Conservation (phyloP, 2,113 vertebrate genomes). For the Tyto alba region DNA sequence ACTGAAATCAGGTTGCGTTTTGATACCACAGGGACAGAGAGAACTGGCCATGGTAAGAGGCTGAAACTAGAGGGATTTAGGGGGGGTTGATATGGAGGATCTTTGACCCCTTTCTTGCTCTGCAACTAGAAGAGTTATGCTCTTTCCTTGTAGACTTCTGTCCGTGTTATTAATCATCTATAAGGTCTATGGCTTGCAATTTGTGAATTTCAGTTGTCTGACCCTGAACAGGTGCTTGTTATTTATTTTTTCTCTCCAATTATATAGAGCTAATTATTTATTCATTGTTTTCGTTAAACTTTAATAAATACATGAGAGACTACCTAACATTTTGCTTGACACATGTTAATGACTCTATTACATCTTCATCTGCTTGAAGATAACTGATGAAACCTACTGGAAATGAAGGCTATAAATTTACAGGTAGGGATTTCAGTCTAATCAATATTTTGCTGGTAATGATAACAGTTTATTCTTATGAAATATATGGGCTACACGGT, state of each 20-base stretch:
- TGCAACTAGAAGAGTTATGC: neutral
- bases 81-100: neutral
- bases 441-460: constrained; percentile 75
- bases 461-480: constrained; percentile 63
- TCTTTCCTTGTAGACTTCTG: neutral
- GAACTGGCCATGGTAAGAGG: neutral
- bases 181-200: neutral
- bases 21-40: neutral
- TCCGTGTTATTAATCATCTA: neutral
- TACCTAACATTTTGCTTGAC: constrained; percentile 45
- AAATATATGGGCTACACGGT: constrained; percentile 55
- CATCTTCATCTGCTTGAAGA: constrained; percentile 54
- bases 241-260: neutral
- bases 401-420: constrained; percentile 75
- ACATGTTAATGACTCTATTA: constrained; percentile 42
- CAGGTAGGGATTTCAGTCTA: constrained; percentile 61
- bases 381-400: constrained; percentile 60
- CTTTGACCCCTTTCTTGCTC: neutral
- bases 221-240: neutral
- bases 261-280: neutral
- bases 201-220: neutral
- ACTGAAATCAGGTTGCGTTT: neutral
- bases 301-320: neutral
- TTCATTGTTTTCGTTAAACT: constrained; percentile 10
- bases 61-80: neutral